These are phyloP conservation scores for Saguinus imperator DNA, from an alignment of 2,113 vertebrate genomes.

Conservation along the genomic window DNA sequence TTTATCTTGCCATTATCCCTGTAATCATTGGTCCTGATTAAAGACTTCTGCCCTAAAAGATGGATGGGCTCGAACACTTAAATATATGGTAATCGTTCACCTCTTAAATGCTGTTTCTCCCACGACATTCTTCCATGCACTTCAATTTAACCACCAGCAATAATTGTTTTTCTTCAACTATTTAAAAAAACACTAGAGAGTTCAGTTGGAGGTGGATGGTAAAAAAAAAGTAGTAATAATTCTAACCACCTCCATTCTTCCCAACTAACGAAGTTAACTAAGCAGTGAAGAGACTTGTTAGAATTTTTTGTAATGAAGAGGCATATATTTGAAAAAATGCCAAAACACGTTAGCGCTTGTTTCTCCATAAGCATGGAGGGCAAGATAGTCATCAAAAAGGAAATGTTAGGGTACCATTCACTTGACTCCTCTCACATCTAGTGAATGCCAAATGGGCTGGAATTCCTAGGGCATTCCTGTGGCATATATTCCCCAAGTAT, in stretches of 20 bases:
- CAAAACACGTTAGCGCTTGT: constrained; percentile 73
- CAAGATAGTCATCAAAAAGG: constrained; percentile 75
- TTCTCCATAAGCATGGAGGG: constrained; percentile 68
- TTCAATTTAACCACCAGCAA: constrained; percentile 76
- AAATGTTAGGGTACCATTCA: constrained; percentile 61
- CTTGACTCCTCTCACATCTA: constrained; percentile 54
- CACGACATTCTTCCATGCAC: constrained; percentile 79
- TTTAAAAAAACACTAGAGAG: constrained; percentile 57
- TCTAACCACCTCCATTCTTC: constrained; percentile 55
- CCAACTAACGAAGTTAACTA: constrained; percentile 39
- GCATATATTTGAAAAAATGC: constrained; percentile 67
- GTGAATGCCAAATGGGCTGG: constrained; percentile 33
- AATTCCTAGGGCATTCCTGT: constrained; percentile 11
- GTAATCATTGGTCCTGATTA: constrained; percentile 87
- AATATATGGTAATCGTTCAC: constrained; percentile 77
- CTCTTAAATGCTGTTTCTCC: constrained; percentile 67
- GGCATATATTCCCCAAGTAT: neutral
- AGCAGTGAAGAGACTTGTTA: constrained; percentile 70
- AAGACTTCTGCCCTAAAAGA: constrained; percentile 83
- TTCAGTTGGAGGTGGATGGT: neutral
- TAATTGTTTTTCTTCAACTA: constrained; percentile 77
- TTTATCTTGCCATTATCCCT: constrained; percentile 85
- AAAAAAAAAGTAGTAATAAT: constrained; percentile 68
- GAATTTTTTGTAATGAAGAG: constrained; percentile 56
- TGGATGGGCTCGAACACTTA: constrained; percentile 81